These are phyloP conservation scores for Diplosoma virens DNA, from an alignment of 23 tunicate species.

Conservation along the genomic window DNA sequence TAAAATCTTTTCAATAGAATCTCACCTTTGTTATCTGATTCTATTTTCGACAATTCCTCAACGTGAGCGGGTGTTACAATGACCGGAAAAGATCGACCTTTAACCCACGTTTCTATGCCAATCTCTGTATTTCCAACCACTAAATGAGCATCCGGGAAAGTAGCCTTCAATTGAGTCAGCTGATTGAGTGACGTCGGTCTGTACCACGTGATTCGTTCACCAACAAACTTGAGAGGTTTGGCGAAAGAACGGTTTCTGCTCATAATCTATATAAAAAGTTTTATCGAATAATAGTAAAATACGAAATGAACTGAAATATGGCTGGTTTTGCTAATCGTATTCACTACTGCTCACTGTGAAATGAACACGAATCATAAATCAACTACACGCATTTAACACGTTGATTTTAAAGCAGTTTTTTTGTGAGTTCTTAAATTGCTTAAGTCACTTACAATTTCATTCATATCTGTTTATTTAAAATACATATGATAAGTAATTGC, in stretches of 20 bases:
- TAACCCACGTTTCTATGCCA: constrained; percentile 81
- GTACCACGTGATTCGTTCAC: constrained; percentile 92
- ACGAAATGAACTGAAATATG: no score
- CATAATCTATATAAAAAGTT: constrained; percentile 9
- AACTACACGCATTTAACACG: background rate
- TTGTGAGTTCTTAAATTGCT: no score
- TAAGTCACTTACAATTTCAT: no score
- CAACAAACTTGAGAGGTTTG: constrained; percentile 50
- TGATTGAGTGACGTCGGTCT: constrained; percentile 61
- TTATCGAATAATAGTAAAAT: no score
- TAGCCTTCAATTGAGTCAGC: constrained; percentile 50
- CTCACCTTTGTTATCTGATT: constrained; percentile 27
- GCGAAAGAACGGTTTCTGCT: constrained; percentile 10
- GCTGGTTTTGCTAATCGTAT: no score
- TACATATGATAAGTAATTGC: no score
- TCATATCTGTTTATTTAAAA: no score
- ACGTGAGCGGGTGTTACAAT: constrained; percentile 50
- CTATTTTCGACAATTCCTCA: constrained; percentile 42
- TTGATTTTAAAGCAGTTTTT: background rate
- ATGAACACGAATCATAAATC: no score
- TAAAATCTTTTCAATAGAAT: no score
- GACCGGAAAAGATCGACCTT: constrained; percentile 50
- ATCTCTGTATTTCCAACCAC: constrained; percentile 94
- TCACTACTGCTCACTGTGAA: no score
- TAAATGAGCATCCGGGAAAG: constrained; percentile 66